Conservation (phyloP, 2,888 invertebrate species). For the Stratiomys singularior region DNA sequence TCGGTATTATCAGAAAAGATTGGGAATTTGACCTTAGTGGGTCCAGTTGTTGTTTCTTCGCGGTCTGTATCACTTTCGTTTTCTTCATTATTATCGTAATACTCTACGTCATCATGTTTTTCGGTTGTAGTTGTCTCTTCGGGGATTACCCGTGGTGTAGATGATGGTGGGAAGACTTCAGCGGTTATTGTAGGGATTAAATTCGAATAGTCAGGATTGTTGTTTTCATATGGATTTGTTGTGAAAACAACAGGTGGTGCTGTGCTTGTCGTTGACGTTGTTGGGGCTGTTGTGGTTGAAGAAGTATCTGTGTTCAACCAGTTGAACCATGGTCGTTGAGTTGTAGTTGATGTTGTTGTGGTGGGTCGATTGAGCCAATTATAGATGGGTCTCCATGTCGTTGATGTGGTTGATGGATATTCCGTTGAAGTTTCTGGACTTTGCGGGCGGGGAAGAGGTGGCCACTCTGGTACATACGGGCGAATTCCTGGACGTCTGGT, state of each 20-base stretch:
- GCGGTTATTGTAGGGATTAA: conserved; percentile 8
- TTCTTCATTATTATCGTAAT: conserved; percentile 16
- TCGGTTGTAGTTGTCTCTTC: not conserved
- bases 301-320: not conserved
- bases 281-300: conserved; percentile 9
- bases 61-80: not conserved
- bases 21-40: conserved; percentile 17
- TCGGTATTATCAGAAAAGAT: not conserved
- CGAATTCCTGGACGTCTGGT: not conserved
- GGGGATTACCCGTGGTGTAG: not conserved
- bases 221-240: conserved; percentile 17
- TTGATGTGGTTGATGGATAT: not conserved
- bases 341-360: not conserved
- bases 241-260: not conserved
- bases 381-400: too few species aligned
- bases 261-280: not conserved
- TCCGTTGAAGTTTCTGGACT: not conserved
- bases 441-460: too few species aligned
- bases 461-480: not conserved
- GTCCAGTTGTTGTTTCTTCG: conserved; percentile 19
- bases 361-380: too few species aligned
- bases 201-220: not conserved
- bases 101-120: not conserved
- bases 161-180: conserved; percentile 1
- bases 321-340: not conserved